A percentile compares a stretch with the other conserved stretches of the same genome.
Conservation (phyloP, 1,140 invertebrate genomes). For the Dinoponera quadriceps region DNA sequence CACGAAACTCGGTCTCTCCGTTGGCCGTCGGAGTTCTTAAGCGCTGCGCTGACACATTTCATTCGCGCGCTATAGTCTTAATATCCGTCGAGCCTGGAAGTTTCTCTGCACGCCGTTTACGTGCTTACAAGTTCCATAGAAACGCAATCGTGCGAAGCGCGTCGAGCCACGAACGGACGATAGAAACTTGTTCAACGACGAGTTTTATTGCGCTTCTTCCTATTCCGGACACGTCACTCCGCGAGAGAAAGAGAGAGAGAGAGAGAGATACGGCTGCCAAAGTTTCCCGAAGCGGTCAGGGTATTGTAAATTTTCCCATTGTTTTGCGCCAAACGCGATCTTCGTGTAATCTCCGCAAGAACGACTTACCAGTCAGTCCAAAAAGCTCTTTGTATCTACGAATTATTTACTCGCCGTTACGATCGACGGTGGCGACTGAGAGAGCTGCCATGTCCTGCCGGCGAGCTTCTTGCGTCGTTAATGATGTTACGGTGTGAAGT, state of each 20-base stretch:
- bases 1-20: neutral
- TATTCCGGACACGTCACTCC: constrained; percentile 43
- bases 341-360: constrained; percentile 52
- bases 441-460: constrained; percentile 18
- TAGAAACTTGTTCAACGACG: constrained; percentile 20
- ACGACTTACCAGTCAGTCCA: constrained; percentile 23
- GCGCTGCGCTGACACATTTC: neutral
- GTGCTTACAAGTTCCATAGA: constrained; percentile 23
- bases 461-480: constrained; percentile 45
- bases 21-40: neutral
- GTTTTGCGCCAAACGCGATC: constrained; percentile 45
- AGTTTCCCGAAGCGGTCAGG: constrained; percentile 31
- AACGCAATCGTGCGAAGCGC: constrained; percentile 25
- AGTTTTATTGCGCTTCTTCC: constrained; percentile 47
- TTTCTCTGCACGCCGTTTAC: constrained; percentile 2
- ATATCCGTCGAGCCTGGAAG: constrained; percentile 8
- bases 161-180: neutral
- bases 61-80: neutral
- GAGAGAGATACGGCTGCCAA: neutral
- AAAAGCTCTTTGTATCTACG: constrained; percentile 46
- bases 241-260: constrained; percentile 5
- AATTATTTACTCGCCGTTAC: constrained; percentile 42
- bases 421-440: constrained; percentile 27
- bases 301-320: constrained; percentile 53
- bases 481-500: constrained; percentile 40